Evolutionary conservation across 1,140 invertebrate genomes (phyloP).

Genomic region (Euborellia annulipes): DNA sequence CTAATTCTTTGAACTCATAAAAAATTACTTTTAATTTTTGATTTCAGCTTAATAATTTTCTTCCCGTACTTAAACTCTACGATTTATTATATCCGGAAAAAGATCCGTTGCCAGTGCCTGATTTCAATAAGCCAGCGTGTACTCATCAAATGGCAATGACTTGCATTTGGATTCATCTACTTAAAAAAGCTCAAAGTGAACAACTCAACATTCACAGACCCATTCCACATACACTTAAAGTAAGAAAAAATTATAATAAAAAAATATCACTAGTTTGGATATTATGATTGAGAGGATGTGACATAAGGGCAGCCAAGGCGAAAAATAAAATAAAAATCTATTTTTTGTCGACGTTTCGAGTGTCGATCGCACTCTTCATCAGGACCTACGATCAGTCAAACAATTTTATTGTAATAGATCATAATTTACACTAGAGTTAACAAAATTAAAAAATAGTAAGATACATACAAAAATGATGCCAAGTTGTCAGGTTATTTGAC

Average conservation of each 20-base stretch:
- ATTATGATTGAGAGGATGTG: too few relatives aligned
- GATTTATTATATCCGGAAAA: constrained; percentile 86
- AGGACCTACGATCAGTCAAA: too few relatives aligned
- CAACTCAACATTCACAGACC: constrained; percentile 59
- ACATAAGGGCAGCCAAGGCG: too few relatives aligned
- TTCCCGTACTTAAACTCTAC: constrained; percentile 80
- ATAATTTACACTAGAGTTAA: too few relatives aligned
- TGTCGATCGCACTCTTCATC: too few relatives aligned
- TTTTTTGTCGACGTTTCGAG: too few relatives aligned
- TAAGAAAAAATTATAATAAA: constrained; percentile 20
- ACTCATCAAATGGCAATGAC: constrained; percentile 86
- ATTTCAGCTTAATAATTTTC: constrained; percentile 61
- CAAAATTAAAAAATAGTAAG: too few relatives aligned
- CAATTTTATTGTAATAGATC: too few relatives aligned
- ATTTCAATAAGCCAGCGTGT: constrained; percentile 68
- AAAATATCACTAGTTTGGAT: too few relatives aligned
- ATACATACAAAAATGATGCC: too few relatives aligned
- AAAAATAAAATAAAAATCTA: too few relatives aligned
- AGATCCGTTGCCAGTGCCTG: constrained; percentile 76
- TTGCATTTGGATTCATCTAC: constrained; percentile 90
- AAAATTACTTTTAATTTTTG: constrained; percentile 16
- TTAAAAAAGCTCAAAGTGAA: constrained; percentile 80
- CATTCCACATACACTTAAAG: constrained; percentile 65
- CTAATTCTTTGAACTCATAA: background rate
- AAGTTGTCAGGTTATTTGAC: too few relatives aligned